phyloP scores from a whole-genome alignment of 2,113 vertebrate species.

The Petroica traversi region DNA sequence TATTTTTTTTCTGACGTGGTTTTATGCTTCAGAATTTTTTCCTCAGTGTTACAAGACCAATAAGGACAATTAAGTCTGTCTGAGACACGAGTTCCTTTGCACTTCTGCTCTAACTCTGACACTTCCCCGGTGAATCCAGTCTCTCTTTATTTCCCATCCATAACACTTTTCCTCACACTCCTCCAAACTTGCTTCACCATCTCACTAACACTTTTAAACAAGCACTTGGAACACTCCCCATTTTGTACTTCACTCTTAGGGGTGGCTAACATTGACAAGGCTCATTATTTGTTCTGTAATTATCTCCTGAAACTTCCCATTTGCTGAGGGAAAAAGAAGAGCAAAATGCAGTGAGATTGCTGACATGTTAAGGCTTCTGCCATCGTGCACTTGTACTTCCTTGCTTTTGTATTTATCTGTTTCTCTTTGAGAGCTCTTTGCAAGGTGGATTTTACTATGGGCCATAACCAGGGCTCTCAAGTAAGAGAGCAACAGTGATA shows the following conservation, averaged over 20 bases:
- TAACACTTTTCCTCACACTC: not conserved
- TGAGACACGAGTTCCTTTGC: not conserved
- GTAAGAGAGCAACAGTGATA: not conserved
- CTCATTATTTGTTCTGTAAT: not conserved
- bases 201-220: not conserved
- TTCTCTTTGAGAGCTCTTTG: not conserved
- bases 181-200: not conserved
- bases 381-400: not conserved
- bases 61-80: not conserved
- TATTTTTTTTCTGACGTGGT: rapidly evolving
- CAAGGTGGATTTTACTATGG: not conserved
- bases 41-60: not conserved
- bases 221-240: not conserved
- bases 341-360: not conserved
- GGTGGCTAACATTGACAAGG: not conserved
- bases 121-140: not conserved
- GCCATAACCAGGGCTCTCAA: not conserved
- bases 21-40: not conserved
- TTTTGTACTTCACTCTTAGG: not conserved
- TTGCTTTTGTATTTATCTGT: not conserved
- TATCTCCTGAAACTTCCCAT: not conserved
- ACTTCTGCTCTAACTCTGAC: not conserved
- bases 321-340: not conserved
- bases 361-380: not conserved
- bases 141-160: not conserved